phyloP scores from a whole-genome alignment of 2,797 vertebrate species.

The Capromys pilorides region DNA sequence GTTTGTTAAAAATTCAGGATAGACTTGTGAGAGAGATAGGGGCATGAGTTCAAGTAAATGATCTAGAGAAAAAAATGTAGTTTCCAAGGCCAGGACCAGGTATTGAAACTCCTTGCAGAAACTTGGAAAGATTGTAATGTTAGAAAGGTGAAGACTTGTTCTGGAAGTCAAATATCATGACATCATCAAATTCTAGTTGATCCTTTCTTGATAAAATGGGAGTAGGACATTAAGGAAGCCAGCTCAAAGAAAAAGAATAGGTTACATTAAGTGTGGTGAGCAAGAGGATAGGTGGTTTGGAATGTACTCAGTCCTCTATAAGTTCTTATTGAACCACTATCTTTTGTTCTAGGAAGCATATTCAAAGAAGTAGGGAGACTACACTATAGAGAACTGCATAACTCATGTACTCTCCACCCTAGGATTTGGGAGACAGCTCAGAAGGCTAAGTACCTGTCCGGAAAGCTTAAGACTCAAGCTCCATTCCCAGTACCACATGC shows the following conservation, averaged over 20 bases:
- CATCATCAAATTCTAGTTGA: background rate
- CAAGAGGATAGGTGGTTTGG: background rate
- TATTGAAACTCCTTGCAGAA: background rate
- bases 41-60: background rate
- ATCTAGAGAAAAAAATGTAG: rapidly evolving
- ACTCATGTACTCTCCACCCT: background rate
- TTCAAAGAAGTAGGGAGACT: background rate
- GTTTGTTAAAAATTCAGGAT: background rate
- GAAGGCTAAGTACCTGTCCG: no score
- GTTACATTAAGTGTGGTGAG: background rate
- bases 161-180: background rate
- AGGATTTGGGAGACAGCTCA: no score
- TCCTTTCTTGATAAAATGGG: background rate
- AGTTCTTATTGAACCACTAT: background rate
- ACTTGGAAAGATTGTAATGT: background rate
- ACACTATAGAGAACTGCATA: background rate
- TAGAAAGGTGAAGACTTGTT: background rate
- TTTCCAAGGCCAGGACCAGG: background rate
- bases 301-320: background rate
- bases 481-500: no score
- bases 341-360: background rate
- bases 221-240: background rate
- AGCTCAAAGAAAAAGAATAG: background rate
- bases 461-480: no score
- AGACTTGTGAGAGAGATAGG: background rate